Evolutionary conservation across 2,797 vertebrate genomes (phyloP).

Genomic region (Serranus cabrilla): DNA sequence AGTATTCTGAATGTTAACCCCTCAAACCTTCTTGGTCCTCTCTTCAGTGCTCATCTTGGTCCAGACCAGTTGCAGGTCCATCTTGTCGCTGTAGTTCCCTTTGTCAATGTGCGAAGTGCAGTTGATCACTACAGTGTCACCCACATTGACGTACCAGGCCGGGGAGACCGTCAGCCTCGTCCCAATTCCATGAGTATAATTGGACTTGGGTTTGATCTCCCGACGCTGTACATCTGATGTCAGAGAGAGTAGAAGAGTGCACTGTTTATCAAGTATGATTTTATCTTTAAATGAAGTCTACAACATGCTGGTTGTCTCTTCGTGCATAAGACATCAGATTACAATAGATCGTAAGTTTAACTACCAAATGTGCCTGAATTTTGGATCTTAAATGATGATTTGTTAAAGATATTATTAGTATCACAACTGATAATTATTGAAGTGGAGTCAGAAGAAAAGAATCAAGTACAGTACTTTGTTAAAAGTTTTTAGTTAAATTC

Average conservation of each 20-base stretch:
- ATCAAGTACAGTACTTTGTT: too few species aligned
- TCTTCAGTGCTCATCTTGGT: constrained; percentile 1
- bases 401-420: too few species aligned
- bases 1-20: neutral
- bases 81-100: neutral
- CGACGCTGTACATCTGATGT: neutral
- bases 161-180: neutral
- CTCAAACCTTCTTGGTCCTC: constrained; percentile 3
- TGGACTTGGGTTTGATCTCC: neutral
- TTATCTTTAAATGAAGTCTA: too few species aligned
- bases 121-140: constrained; percentile 5
- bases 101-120: neutral
- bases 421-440: too few species aligned
- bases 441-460: too few species aligned
- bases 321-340: too few species aligned
- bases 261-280: too few species aligned
- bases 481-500: too few species aligned
- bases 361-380: too few species aligned
- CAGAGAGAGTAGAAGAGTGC: neutral
- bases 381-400: too few species aligned
- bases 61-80: constrained; percentile 11
- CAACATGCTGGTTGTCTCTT: too few species aligned
- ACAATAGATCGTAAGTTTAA: too few species aligned
- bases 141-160: neutral
- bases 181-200: neutral